phyloP scores from a whole-genome alignment of 2,888 invertebrate genomes.

The Cataglyphis cursor region DNA sequence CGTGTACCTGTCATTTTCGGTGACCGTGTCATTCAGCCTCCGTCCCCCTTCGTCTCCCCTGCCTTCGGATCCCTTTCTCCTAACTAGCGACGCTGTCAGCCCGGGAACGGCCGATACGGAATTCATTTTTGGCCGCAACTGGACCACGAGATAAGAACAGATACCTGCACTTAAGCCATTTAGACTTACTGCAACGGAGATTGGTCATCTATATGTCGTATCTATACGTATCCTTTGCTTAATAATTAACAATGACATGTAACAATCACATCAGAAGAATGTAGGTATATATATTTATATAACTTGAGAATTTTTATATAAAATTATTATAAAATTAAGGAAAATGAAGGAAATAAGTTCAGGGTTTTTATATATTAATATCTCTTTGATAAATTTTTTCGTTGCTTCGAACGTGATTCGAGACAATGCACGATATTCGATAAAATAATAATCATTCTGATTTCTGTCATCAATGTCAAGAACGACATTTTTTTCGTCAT shows the following conservation, averaged over 20 bases:
- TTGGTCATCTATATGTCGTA: neutral
- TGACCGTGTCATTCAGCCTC: constrained; percentile 83
- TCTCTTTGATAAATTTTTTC: neutral
- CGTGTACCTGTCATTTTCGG: constrained; percentile 86
- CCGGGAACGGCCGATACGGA: constrained; percentile 79
- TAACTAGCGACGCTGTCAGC: constrained; percentile 80
- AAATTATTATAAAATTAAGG: neutral
- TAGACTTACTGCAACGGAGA: constrained; percentile 36
- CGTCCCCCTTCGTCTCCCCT: constrained; percentile 66
- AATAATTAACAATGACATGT: neutral
- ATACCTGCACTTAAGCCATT: constrained; percentile 71
- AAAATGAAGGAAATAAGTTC: neutral
- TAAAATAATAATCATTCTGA: neutral
- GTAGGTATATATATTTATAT: neutral
- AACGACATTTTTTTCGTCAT: neutral
- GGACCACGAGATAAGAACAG: constrained; percentile 75
- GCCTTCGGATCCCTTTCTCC: constrained; percentile 72
- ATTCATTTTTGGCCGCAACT: constrained; percentile 65
- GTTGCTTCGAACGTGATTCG: neutral
- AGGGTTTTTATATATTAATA: neutral
- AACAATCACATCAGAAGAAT: constrained; percentile 21
- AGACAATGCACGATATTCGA: neutral
- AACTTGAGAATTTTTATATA: neutral
- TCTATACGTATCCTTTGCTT: neutral
- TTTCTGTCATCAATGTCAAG: constrained; percentile 34